phyloP scores from a whole-genome alignment of 2,888 invertebrate species.

The Elmis aenea region DNA sequence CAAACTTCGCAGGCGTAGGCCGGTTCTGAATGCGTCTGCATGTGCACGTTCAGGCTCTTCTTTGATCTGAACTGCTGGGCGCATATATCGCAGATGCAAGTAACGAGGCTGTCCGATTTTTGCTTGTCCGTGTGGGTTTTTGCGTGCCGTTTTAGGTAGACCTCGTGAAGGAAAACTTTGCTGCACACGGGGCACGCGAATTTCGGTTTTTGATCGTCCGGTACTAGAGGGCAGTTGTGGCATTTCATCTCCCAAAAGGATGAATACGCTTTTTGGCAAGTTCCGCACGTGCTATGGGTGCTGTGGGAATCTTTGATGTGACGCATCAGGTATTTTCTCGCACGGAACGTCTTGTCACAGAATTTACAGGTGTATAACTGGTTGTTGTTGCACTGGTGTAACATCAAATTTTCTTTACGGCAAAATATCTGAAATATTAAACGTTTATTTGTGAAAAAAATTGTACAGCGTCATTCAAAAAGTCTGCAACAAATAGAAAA shows the following conservation, averaged over 20 bases:
- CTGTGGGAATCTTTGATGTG: constrained; percentile 42
- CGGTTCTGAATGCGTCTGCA: constrained; percentile 37
- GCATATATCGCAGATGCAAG: constrained; percentile 47
- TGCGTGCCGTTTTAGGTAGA: constrained; percentile 33
- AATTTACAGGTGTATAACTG: constrained; percentile 32
- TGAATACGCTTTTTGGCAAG: constrained; percentile 31
- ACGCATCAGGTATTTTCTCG: constrained; percentile 46
- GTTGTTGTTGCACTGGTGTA: constrained; percentile 37
- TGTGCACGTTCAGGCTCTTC: constrained; percentile 48
- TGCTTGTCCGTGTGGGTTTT: constrained; percentile 25
- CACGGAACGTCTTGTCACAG: constrained; percentile 44
- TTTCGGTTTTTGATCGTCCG: constrained; percentile 6
- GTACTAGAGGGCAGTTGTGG: constrained; percentile 30
- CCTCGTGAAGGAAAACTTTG: constrained; percentile 31
- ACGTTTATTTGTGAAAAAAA: too few relatives aligned
- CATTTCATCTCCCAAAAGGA: constrained; percentile 28
- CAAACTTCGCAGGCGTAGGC: constrained; percentile 26
- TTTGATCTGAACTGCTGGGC: constrained; percentile 44
- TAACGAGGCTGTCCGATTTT: constrained; percentile 14
- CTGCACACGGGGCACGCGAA: constrained; percentile 33
- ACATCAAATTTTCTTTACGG: constrained; percentile 44
- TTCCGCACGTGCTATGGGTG: constrained; percentile 30
- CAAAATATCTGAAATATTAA: constrained; percentile 42
- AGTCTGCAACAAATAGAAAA: too few relatives aligned
- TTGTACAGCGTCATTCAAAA: too few relatives aligned